Evolutionary conservation across 64 coral and sea anemone genomes (phyloP).

Genomic region (Pocillopora verrucosa): DNA sequence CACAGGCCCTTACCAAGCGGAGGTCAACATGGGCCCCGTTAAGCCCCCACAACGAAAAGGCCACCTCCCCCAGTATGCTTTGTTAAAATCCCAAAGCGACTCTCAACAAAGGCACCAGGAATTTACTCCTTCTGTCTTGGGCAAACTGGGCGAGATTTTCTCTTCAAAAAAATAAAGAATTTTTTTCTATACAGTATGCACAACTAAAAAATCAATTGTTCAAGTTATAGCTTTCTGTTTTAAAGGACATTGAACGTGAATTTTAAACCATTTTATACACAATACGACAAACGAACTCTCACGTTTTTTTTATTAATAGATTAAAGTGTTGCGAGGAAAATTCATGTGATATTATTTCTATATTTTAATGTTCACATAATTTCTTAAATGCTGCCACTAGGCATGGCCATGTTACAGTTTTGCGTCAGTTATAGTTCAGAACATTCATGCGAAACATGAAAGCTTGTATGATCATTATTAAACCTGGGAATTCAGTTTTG

Average conservation of each 20-base stretch:
- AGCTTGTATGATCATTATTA: constrained; percentile 24
- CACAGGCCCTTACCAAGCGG: background rate
- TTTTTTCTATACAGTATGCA: constrained; percentile 1
- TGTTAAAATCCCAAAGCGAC: too few relatives aligned
- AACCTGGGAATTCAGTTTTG: too few relatives aligned
- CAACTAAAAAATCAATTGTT: constrained; percentile 27
- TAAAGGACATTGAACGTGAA: background rate
- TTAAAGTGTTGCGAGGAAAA: too few relatives aligned
- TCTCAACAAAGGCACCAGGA: too few relatives aligned
- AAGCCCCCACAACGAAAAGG: too few relatives aligned
- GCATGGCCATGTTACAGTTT: constrained; percentile 61
- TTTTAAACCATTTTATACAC: background rate
- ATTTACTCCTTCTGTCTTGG: too few relatives aligned
- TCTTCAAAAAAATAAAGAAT: constrained; percentile 14
- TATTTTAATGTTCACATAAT: background rate
- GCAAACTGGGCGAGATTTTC: too few relatives aligned
- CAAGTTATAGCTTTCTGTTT: constrained; percentile 21
- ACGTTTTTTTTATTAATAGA: background rate
- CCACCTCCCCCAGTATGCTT: too few relatives aligned
- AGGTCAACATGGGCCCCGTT: background rate
- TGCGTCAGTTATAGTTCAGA: too few relatives aligned
- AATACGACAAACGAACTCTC: constrained; percentile 3
- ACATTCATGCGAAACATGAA: too few relatives aligned
- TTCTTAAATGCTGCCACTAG: constrained; percentile 25
- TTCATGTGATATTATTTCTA: background rate